Conservation (phyloP, 2,113 vertebrate genomes). For the Thalassoma bifasciatum region DNA sequence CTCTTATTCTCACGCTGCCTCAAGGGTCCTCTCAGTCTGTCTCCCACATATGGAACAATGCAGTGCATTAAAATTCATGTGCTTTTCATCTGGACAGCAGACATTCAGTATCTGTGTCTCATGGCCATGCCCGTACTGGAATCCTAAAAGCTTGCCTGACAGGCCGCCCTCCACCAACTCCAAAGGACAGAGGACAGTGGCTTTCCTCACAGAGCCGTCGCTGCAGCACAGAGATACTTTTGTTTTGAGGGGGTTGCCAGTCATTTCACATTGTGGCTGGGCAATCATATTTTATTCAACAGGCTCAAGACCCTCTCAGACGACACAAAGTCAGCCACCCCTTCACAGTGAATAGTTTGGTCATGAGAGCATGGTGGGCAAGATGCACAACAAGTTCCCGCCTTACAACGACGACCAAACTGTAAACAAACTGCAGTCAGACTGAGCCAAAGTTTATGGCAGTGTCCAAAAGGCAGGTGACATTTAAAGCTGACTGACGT, state of each 20-base stretch:
- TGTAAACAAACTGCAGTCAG: neutral
- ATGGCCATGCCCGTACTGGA: conserved; percentile 72
- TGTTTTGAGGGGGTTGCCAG: conserved; percentile 72
- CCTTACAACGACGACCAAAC: neutral
- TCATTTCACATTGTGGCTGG: conserved; percentile 62
- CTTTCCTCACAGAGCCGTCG: conserved; percentile 64
- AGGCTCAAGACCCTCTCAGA: conserved; percentile 58
- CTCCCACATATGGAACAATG: conserved; percentile 79
- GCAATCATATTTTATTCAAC: conserved; percentile 84
- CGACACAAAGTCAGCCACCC: conserved; percentile 60
- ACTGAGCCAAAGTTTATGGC: conserved; percentile 25
- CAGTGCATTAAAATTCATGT: conserved; percentile 80
- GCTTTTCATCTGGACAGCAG: conserved; percentile 73
- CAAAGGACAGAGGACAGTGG: conserved; percentile 78
- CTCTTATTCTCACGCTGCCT: conserved; percentile 56
- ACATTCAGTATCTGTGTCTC: conserved; percentile 70
- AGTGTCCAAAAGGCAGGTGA: conserved; percentile 17
- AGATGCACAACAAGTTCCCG: conserved; percentile 11
- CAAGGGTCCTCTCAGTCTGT: conserved; percentile 58
- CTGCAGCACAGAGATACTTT: conserved; percentile 77
- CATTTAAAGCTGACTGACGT: conserved; percentile 36
- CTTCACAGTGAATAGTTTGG: conserved; percentile 59
- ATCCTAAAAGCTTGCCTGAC: conserved; percentile 74
- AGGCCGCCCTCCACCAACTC: conserved; percentile 60
- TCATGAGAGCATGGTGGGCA: conserved; percentile 69